phyloP scores from a whole-genome alignment of 1,140 invertebrate genomes.

The Drosophila mayri region DNA sequence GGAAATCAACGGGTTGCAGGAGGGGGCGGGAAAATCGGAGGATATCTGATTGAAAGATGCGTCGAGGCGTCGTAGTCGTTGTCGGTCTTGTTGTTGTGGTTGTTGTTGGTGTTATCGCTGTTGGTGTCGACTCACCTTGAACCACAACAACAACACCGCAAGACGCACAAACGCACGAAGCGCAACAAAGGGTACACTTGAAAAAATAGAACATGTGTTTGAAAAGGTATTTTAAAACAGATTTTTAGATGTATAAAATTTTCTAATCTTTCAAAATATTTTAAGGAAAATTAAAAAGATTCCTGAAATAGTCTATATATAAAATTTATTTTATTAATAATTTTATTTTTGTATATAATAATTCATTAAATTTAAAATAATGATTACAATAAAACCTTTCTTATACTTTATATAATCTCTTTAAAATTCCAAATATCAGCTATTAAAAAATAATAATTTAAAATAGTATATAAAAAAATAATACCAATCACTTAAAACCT shows the following conservation, averaged over 20 bases:
- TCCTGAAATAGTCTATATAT: no score
- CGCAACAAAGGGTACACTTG: not conserved
- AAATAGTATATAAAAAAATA: not conserved
- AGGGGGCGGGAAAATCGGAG: constrained; percentile 22
- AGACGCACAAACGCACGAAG: constrained; percentile 20
- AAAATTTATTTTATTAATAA: no score
- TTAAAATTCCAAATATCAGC: not conserved
- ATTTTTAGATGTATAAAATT: not conserved
- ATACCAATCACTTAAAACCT: not conserved
- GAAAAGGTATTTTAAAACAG: not conserved
- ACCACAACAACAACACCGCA: constrained; percentile 62
- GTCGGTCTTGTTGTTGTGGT: not conserved
- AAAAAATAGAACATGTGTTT: not conserved
- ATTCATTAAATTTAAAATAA: no score
- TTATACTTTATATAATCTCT: not conserved
- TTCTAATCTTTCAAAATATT: not conserved
- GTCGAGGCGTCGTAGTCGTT: constrained; percentile 47
- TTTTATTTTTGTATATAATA: no score
- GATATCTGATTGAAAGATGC: constrained; percentile 77
- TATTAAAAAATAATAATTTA: not conserved
- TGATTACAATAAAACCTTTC: no score
- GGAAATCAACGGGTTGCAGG: constrained; percentile 57
- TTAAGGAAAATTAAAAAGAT: not conserved
- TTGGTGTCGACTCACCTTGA: constrained; percentile 71
- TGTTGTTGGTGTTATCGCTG: constrained; percentile 15